Base-by-base conservation (phyloP, 1,140 invertebrate species). In the Macrobrachium nipponense region DNA sequence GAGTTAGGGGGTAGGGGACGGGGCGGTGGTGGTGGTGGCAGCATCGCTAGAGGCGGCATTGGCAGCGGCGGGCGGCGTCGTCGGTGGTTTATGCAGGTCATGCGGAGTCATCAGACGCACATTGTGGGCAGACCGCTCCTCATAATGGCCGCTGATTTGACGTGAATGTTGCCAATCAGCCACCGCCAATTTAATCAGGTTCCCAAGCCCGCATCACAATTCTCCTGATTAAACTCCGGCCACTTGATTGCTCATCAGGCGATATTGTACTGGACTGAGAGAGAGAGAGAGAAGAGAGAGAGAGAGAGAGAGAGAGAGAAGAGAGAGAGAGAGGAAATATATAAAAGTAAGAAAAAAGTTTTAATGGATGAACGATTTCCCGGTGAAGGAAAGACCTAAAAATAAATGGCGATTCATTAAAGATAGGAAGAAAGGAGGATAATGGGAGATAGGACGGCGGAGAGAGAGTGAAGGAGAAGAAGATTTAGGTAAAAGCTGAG, bases 141-240 rank as follows among this genome's bases (percentile, higher is more conserved):
- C 86, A 87, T 87, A 87, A 87, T 87, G 80, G 86, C 66, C 80
- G 44, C 81, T 87, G 86, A 87, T 87, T 87, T 87, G 80, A 87
- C 86, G 86, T 87, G 86, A 87, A 87, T 87, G 86, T 87, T 82
- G 86, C 86, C 86, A 87, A 87, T 87, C 86, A 87, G 86, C 44
- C 17, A 73, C 86, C 79, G 27, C 80, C 86, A 87, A 87, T 87
- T 87, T 87, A 87, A 87, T 87, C 86, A 87, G 80, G 86, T 87
- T 87, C 80, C 80, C 59, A 44, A 61, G 86, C 86, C 86, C 86
- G 80, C 86, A 87, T 82, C 86, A 87, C 86, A 82, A 87, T 87
- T 80, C 86, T 82, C 66, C 86, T 82, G 86, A 87, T 82, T 87
- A 87, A 87, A 87, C 86, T 82, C 80, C 72, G 83, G 83, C 83